Conservation (phyloP, 1,140 invertebrate species). For the Leptopilina clavipes region DNA sequence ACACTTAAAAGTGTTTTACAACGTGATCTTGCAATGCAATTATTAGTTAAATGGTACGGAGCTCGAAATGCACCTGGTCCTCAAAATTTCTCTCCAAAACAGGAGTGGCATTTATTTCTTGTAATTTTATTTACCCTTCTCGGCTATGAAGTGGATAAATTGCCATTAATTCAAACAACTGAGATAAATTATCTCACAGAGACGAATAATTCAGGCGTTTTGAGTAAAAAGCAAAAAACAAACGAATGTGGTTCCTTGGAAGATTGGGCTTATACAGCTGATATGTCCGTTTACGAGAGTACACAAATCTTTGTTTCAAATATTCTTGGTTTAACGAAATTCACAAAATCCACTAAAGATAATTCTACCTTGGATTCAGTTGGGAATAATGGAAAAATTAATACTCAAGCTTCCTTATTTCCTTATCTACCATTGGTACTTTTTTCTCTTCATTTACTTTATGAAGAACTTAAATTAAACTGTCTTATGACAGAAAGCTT, state of each 20-base stretch:
- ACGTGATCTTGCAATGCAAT: conserved; percentile 83
- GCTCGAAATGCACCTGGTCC: conserved; percentile 90
- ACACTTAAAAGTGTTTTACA: conserved; percentile 85
- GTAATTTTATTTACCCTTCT: conserved; percentile 79
- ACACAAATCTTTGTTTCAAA: conserved; percentile 55
- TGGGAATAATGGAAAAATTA: conserved; percentile 75
- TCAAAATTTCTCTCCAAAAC: conserved; percentile 82
- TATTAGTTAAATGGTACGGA: conserved; percentile 91
- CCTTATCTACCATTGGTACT: conserved; percentile 84
- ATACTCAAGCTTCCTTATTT: conserved; percentile 82
- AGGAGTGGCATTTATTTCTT: conserved; percentile 90
- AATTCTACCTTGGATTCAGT: conserved; percentile 53
- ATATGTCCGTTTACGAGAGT: conserved; percentile 76
- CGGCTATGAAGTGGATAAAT: conserved; percentile 84
- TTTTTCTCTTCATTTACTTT: conserved; percentile 89
- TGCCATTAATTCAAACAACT: conserved; percentile 73
- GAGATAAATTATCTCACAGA: conserved; percentile 69
- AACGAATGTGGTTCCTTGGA: conserved; percentile 78
- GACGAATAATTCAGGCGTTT: conserved; percentile 61
- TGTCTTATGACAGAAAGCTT: conserved; percentile 81
- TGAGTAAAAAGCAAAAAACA: conserved; percentile 75
- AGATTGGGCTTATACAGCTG: conserved; percentile 87
- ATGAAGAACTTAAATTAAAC: conserved; percentile 93
- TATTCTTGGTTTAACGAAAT: conserved; percentile 58
- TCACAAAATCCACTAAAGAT: conserved; percentile 44